Evolutionary conservation across 2,888 invertebrate species (phyloP), one percentile per base, ranked within the genome.

Genomic region (Drosophila fulvimacula): DNA sequence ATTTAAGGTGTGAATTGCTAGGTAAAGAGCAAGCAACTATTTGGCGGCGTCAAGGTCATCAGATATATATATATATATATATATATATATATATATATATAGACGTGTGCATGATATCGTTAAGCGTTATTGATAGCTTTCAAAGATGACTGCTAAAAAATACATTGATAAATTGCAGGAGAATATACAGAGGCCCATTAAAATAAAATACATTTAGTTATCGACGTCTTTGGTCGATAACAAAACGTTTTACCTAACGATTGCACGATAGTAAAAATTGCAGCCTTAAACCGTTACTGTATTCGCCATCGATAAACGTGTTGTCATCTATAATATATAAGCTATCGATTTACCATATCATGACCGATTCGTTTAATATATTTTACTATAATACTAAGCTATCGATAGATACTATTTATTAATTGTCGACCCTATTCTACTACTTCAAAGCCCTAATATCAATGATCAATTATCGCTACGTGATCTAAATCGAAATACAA

Each of bases 1-100:
- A 36, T 56, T n/a, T 27, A 59, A 59, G 52, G 52, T 41, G 52
- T 52, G 60, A 34, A 52, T 52, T 39, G 10, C 9, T 13, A 19
- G 19, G 30, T 9, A 41, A 30, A 15, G 13, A 11, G 19, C 9
- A 32, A 17, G 19, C 15, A 34, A 24, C 4, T n/a, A 32, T 38
- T 15, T 17, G 10, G 17, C 1, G 17, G 6, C 57, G 5, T 34
- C 38, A 59, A 49, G 49, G 58, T 38, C 30, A 30, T 6, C n/a
- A n/a, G 13, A 10, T 3, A 21, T 17, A 41, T 19, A 5, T 17
- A 11, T 41, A 19, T 5, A 24, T 24, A 24, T 24, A 24, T 24
- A 2, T 3, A 24, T 24, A 24, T 24, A n/a, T n/a, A n/a, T 6
- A 30, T 30, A 30, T 30, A 30, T 30, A 30, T 6, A 30, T 7